Conservation (phyloP, 1,140 invertebrate genomes). For the Trichogramma pretiosum region DNA sequence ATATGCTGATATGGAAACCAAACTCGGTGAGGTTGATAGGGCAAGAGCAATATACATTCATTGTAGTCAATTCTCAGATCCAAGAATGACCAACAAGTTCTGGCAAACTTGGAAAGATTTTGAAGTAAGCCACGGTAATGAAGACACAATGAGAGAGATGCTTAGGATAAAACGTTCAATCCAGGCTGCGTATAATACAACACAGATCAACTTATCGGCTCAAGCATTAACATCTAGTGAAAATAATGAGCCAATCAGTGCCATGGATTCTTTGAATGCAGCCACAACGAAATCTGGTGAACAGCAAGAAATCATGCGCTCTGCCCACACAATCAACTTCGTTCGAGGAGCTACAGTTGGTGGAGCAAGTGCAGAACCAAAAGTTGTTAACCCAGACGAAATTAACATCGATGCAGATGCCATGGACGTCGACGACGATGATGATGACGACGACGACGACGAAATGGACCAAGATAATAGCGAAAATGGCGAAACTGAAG, state of each 20-base stretch:
- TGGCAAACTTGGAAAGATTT: slow-evolving; percentile 99
- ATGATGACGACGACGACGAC: slow-evolving; percentile 43
- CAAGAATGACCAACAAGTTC: slow-evolving; percentile 83
- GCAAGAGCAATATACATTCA: slow-evolving; percentile 95
- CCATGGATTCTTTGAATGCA: slow-evolving; percentile 84
- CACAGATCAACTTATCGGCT: slow-evolving; percentile 96
- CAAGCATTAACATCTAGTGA: slow-evolving; percentile 82
- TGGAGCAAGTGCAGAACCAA: slow-evolving; percentile 55
- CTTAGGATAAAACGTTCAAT: slow-evolving; percentile 94
- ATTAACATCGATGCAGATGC: slow-evolving; percentile 79
- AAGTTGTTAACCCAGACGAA: slow-evolving; percentile 85
- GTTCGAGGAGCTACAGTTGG: slow-evolving; percentile 80
- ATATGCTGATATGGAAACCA: slow-evolving; percentile 96
- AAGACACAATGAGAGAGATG: slow-evolving; percentile 99
- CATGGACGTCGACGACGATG: slow-evolving; percentile 55
- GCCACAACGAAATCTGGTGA: background rate
- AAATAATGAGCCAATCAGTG: slow-evolving; percentile 65
- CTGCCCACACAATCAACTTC: slow-evolving; percentile 67
- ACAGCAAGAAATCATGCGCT: slow-evolving; percentile 35
- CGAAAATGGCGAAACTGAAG: slow-evolving; percentile 27
- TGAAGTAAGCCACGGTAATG: slow-evolving; percentile 98
- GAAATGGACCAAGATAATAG: slow-evolving; percentile 13
- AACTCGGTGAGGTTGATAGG: slow-evolving; percentile 94
- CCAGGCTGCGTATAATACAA: slow-evolving; percentile 93
- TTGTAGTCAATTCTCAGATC: slow-evolving; percentile 98